phyloP scores from a whole-genome alignment of 2,113 vertebrate genomes.

The Seriola dumerili region DNA sequence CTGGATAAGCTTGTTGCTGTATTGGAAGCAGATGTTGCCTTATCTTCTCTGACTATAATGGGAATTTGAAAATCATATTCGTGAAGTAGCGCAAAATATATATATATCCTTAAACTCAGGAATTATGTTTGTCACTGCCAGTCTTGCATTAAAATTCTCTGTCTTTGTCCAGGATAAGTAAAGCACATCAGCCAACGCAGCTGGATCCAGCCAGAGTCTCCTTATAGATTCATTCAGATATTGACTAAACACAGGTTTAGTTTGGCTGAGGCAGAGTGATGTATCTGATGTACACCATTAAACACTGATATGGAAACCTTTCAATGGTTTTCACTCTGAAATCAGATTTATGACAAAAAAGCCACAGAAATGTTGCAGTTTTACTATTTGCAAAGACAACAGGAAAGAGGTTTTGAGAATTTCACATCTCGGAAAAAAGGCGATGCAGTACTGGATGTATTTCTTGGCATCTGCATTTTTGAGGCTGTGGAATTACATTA shows the following conservation, averaged over 20 bases:
- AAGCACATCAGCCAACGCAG: slow-evolving; percentile 20
- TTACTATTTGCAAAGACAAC: slow-evolving; percentile 14
- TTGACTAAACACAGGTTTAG: slow-evolving; percentile 27
- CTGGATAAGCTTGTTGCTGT: neutral
- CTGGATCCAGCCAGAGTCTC: slow-evolving; percentile 19
- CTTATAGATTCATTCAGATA: slow-evolving; percentile 22
- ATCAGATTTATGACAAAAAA: slow-evolving; percentile 36
- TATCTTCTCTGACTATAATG: neutral
- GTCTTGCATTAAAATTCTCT: slow-evolving; percentile 3
- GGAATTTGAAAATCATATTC: neutral
- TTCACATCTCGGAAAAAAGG: neutral
- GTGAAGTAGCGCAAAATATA: neutral
- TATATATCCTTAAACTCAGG: neutral
- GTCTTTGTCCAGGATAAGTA: slow-evolving; percentile 3
- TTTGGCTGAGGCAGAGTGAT: slow-evolving; percentile 12
- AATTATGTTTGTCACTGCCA: slow-evolving; percentile 25
- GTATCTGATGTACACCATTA: slow-evolving; percentile 36
- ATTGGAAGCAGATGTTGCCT: neutral
- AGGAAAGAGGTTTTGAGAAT: slow-evolving; percentile 1
- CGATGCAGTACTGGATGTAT: neutral
- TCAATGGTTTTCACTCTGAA: slow-evolving; percentile 1
- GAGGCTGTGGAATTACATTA: slow-evolving; percentile 1
- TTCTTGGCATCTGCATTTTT: slow-evolving; percentile 1
- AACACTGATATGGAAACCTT: slow-evolving; percentile 34
- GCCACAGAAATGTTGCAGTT: slow-evolving; percentile 43